These are phyloP conservation scores for Drosophila neocordata DNA, from an alignment of 1,140 invertebrate genomes.

Conservation along the genomic window DNA sequence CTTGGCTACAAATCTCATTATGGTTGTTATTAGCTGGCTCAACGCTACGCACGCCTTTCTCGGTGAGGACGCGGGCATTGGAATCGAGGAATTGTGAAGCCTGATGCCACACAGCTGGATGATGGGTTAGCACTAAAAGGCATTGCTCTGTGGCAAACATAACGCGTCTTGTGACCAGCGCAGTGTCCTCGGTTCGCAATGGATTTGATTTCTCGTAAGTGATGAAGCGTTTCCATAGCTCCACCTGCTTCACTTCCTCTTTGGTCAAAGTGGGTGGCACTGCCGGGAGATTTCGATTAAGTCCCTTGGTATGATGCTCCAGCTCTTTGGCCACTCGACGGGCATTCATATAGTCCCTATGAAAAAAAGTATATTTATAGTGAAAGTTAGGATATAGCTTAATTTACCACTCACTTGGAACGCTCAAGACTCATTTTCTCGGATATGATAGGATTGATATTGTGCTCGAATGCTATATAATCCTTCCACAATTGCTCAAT, in stretches of 20 bases:
- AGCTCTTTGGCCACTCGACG: slow-evolving; percentile 97
- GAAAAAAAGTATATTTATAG: not conserved
- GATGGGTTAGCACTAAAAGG: slow-evolving; percentile 96
- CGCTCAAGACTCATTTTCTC: slow-evolving; percentile 85
- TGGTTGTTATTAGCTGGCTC: slow-evolving; percentile 6
- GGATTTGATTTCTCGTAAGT: slow-evolving; percentile 99
- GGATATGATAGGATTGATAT: slow-evolving; percentile 98
- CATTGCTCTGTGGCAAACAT: slow-evolving; percentile 99
- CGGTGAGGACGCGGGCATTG: slow-evolving; percentile 94
- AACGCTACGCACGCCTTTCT: slow-evolving; percentile 92
- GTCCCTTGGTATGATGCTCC: slow-evolving; percentile 95
- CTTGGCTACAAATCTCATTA: slow-evolving; percentile 28
- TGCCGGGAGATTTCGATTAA: slow-evolving; percentile 97
- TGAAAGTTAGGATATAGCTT: not conserved
- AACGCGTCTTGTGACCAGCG: slow-evolving; percentile 95
- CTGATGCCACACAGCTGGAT: slow-evolving; percentile 99
- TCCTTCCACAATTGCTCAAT: slow-evolving; percentile 99
- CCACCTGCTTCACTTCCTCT: slow-evolving; percentile 97
- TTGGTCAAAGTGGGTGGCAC: slow-evolving; percentile 95
- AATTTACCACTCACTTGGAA: slow-evolving; percentile 62
- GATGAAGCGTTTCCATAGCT: slow-evolving; percentile 99
- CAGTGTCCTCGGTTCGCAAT: slow-evolving; percentile 96
- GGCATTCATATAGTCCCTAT: slow-evolving; percentile 98
- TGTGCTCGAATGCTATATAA: slow-evolving; percentile 96
- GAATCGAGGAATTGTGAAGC: slow-evolving; percentile 97